phyloP scores from a whole-genome alignment of 1,140 invertebrate genomes.

The Drosophila burlai region DNA sequence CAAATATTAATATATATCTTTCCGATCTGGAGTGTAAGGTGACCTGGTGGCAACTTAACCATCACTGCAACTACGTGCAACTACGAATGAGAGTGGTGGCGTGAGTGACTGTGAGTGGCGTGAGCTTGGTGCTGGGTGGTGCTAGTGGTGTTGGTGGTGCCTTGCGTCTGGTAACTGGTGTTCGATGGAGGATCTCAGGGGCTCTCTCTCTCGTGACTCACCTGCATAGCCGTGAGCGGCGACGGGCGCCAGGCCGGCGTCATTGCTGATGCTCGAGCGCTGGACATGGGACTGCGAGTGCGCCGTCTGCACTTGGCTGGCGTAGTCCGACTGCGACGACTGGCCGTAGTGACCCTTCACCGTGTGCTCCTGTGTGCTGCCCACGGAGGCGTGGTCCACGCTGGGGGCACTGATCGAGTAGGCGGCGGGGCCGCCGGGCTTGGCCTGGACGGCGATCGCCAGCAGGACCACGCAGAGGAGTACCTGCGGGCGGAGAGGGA shows the following conservation, averaged over 20 bases:
- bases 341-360: slow-evolving; percentile 86
- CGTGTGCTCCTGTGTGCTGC: slow-evolving; percentile 86
- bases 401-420: slow-evolving; percentile 86
- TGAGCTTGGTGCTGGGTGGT: slow-evolving; percentile 22
- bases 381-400: slow-evolving; percentile 85
- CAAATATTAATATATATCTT: neutral
- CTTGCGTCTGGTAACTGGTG: neutral
- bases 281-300: slow-evolving; percentile 86
- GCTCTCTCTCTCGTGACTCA: slow-evolving; percentile 16
- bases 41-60: slow-evolving; percentile 4
- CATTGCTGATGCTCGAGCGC: slow-evolving; percentile 86
- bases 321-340: slow-evolving; percentile 86
- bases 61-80: slow-evolving; percentile 38
- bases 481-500: slow-evolving; percentile 40
- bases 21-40: neutral
- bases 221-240: slow-evolving; percentile 65
- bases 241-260: slow-evolving; percentile 77
- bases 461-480: slow-evolving; percentile 75
- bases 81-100: neutral
- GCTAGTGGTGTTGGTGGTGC: slow-evolving; percentile 10
- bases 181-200: neutral
- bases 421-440: slow-evolving; percentile 86
- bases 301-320: slow-evolving; percentile 86
- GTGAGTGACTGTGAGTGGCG: slow-evolving; percentile 29
- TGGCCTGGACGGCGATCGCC: slow-evolving; percentile 71